These are phyloP conservation scores for Anastatus disparis DNA, from an alignment of 1,140 invertebrate genomes.

Conservation along the genomic window DNA sequence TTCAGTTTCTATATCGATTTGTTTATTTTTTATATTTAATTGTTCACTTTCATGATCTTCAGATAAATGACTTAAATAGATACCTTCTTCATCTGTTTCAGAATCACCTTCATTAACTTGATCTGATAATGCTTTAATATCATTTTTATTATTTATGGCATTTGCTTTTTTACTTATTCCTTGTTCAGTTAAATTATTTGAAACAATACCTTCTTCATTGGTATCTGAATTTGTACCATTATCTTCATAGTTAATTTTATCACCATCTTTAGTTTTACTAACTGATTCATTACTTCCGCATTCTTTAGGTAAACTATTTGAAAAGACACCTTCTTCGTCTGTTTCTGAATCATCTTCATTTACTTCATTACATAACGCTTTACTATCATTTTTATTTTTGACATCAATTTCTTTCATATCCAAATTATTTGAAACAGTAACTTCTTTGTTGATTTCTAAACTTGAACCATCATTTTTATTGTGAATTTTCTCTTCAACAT, in stretches of 20 bases:
- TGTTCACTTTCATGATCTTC: background rate
- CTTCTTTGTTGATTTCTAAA: background rate
- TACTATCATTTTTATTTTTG: background rate
- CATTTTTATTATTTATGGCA: background rate
- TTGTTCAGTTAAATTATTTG: no score
- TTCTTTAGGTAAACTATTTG: constrained; percentile 19
- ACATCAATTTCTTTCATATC: background rate
- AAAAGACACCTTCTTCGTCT: constrained; percentile 36
- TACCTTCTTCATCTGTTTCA: constrained; percentile 31
- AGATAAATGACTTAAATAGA: background rate
- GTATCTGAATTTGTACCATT: background rate
- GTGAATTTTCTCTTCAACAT: background rate
- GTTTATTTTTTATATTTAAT: background rate
- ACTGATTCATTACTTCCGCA: no score
- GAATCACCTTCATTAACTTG: background rate
- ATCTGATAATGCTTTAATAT: no score
- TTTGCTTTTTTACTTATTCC: background rate
- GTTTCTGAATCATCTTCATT: constrained; percentile 28
- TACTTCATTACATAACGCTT: background rate
- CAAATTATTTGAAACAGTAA: background rate
- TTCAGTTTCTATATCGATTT: background rate
- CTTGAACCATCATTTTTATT: background rate
- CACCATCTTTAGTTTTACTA: no score
- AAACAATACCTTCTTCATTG: no score
- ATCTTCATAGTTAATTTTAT: constrained; percentile 4